Base-by-base conservation (phyloP, 1,140 invertebrate genomes). In the Lasioglossum baleicum region DNA sequence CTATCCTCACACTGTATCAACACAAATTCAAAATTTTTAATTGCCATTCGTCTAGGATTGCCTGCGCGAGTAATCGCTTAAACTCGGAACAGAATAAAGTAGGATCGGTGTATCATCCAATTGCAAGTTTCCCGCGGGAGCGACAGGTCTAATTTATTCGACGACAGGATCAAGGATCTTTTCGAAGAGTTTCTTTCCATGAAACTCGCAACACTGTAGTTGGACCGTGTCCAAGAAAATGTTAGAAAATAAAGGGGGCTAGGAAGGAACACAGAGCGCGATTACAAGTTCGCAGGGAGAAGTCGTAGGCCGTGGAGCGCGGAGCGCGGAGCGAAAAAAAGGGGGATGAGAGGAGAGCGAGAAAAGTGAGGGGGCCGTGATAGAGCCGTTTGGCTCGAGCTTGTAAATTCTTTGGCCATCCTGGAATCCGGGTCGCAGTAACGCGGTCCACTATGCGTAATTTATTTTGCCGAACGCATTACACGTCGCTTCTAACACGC, bases 191-290 rank as follows among this genome's bases (percentile, higher is more conserved):
- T 44, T 82, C 53, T 81, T 80, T 83, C 71, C 80, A 82, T 77
- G 81, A 84, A 80, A 56, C 81, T 72, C 51, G 40, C 81, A 80
- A 76, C 74, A 71, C 70, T 26, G 60, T 83, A 70, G 53, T 88
- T 91, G 89, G 88, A 88, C 42, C 15, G 73, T n/a, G 10, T 89
- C 84, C 88, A 90, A 91, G 81, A 83, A 81, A 87, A 86, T 85
- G 84, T 85, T 70, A 76, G 79, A 60, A 69, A 75, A 85, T 85
- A 74, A 73, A 72, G 75, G 61, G 68, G 20, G 15, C 2, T 56
- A 74, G 60, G 13, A 5, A 3, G 35, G 35, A 79, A 74, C 17
- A 72, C 61, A n/a, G n/a, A 35, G 70, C 22, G 48, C 58, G 73
- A 87, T 65, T 71, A 67, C 44, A 64, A 85, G 40, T 85, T 85